A percentile compares a stretch with the other conserved stretches of the same genome.
These are phyloP conservation scores for Thymelicus sylvestris DNA, from an alignment of 2,888 invertebrate genomes.

Conservation along the genomic window DNA sequence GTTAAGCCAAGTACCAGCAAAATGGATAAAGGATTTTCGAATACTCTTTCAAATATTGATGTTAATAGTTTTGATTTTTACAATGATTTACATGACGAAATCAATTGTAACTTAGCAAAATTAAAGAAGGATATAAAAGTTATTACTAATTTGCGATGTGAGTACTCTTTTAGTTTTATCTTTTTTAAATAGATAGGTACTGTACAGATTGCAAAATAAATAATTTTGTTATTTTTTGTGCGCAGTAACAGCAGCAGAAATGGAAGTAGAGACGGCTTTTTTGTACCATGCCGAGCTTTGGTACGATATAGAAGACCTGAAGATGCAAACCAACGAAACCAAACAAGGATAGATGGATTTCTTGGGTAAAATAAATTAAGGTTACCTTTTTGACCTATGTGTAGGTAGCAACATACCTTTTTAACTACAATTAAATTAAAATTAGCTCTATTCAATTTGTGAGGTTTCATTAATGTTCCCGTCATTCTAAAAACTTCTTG, in stretches of 20 bases:
- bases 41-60: neutral
- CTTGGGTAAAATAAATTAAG: no score
- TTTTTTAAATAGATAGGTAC: neutral
- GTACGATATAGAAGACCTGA: slow-evolving; percentile 50
- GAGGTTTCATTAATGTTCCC: no score
- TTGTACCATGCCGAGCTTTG: slow-evolving; percentile 61
- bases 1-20: neutral
- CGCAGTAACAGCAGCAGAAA: slow-evolving; percentile 50
- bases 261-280: slow-evolving; percentile 64
- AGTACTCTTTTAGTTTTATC: neutral
- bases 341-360: neutral
- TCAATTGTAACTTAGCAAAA: slow-evolving; percentile 12
- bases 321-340: neutral
- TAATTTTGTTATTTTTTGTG: no score
- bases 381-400: no score
- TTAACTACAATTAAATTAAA: no score
- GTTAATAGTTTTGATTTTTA: slow-evolving; percentile 17
- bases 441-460: no score
- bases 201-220: no score
- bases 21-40: slow-evolving; percentile 9
- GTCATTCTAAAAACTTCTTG: no score
- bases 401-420: no score
- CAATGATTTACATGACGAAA: slow-evolving; percentile 19
- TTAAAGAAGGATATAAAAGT: slow-evolving; percentile 20
- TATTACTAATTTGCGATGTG: slow-evolving; percentile 19